Evolutionary conservation across 2,888 invertebrate genomes (phyloP), one percentile per base, ranked within the genome.

Genomic region (Fragum sueziense): DNA sequence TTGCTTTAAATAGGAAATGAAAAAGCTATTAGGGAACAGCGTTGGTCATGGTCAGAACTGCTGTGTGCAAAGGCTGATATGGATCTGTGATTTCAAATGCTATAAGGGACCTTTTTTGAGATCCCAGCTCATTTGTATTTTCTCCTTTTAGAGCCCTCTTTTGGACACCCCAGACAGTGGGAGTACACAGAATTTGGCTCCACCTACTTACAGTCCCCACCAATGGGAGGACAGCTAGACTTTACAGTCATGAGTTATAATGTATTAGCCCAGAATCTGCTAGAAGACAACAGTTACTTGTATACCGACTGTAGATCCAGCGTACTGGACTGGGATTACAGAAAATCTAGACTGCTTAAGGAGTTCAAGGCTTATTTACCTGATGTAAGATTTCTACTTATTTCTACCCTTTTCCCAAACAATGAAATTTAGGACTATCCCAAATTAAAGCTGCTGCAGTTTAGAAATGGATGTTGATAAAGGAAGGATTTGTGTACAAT

Each of bases 211-310:
- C 62, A 62, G 3, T 25, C 57, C 22, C 74, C 78, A 20, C 37
- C 51, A 17, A 4, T 27, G 11, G 22, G 25, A 25, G 22, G 70
- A 6, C 86, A 88, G 25, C 72, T 92, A 72, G 90, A 92, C 70
- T 96, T 97, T 88, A 95, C 95, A 80, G 93, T 98, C 34, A 94
- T 97, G 92, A 96, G 96, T 0, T 98, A 97, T 93, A 98, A 99
- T 93, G 96, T 98, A 34, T 93, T 98, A 76, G 96, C 98, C 0
- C 98, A 98, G 93, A 95, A 96, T 88, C 94, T 98, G 57, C 91
- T 98, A 72, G 95, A 96, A 84, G 94, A 95, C 82, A 97, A 98
- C 79, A 93, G 94, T 0, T 94, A 96, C 89, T 93, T 98, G 20
- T 98, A 98, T 91, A 93, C 92, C 27, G 89, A 94, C 0, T 96